These are phyloP conservation scores for Propsilocerus akamusi DNA, from an alignment of 1,140 invertebrate species.

Conservation along the genomic window DNA sequence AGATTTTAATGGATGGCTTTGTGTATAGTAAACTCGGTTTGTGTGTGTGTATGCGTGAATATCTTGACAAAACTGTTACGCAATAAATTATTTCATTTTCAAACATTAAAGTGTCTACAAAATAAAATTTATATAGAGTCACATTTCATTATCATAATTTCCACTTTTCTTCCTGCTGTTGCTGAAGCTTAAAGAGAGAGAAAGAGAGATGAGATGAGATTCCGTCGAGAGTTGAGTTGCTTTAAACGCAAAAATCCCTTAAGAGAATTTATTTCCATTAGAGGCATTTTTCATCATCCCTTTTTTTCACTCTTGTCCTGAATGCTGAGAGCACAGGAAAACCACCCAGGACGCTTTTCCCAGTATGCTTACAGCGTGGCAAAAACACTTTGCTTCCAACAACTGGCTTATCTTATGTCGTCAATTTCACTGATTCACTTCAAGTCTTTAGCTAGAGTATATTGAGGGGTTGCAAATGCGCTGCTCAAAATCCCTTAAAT, in stretches of 20 bases:
- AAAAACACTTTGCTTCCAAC: too few species aligned
- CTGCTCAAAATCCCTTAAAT: not conserved
- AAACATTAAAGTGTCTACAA: slow-evolving; percentile 2
- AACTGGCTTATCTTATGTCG: too few species aligned
- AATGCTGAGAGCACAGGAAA: too few species aligned
- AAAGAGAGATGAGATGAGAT: too few species aligned
- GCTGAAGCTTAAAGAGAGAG: not conserved
- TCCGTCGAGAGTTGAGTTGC: not conserved
- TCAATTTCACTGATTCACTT: not conserved
- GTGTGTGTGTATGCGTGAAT: not conserved
- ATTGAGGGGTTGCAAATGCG: not conserved
- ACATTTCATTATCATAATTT: slow-evolving; percentile 4
- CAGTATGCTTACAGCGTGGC: too few species aligned
- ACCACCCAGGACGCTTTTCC: too few species aligned
- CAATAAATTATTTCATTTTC: not conserved
- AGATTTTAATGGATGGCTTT: not conserved
- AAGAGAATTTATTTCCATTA: slow-evolving; percentile 2
- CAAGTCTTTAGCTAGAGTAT: too few species aligned
- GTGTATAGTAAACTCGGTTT: not conserved
- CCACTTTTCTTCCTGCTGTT: not conserved
- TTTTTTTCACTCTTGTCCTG: not conserved
- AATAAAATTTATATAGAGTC: slow-evolving; percentile 4
- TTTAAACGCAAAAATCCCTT: not conserved
- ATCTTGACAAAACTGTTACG: too few species aligned
- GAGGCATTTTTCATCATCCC: not conserved